Evolutionary conservation across 2,113 vertebrate species (phyloP).

Genomic region (Ivindomyrus marchei): DNA sequence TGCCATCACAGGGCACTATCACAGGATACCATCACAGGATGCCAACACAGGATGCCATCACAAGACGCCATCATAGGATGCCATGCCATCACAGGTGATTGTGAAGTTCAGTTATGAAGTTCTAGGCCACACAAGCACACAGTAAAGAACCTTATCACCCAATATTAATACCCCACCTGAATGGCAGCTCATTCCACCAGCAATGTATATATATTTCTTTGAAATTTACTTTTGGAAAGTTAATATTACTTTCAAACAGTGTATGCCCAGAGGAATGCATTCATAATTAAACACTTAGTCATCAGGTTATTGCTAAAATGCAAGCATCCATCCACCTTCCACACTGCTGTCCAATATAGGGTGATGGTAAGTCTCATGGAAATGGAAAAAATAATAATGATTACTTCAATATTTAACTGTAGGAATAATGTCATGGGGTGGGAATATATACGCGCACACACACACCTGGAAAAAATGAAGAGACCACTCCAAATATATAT

Average conservation of each 20-base stretch:
- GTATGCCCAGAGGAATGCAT: background rate
- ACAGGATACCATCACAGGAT: too few relatives aligned
- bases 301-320: background rate
- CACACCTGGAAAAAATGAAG: too few relatives aligned
- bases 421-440: background rate
- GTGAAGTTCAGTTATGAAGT: background rate
- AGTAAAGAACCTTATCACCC: background rate
- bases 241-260: background rate
- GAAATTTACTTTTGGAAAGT: background rate
- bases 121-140: background rate
- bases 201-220: background rate
- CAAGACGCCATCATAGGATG: too few relatives aligned
- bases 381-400: background rate
- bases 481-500: too few relatives aligned
- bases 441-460: background rate
- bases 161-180: background rate
- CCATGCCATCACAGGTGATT: background rate
- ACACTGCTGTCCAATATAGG: background rate
- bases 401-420: background rate
- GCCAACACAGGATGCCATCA: too few relatives aligned
- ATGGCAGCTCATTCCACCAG: background rate
- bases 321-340: background rate
- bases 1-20: rapidly evolving
- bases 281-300: background rate
- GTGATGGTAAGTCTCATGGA: background rate